These are phyloP conservation scores for Meloidogyne floridensis DNA, from an alignment of 1,140 invertebrate genomes.

Conservation along the genomic window DNA sequence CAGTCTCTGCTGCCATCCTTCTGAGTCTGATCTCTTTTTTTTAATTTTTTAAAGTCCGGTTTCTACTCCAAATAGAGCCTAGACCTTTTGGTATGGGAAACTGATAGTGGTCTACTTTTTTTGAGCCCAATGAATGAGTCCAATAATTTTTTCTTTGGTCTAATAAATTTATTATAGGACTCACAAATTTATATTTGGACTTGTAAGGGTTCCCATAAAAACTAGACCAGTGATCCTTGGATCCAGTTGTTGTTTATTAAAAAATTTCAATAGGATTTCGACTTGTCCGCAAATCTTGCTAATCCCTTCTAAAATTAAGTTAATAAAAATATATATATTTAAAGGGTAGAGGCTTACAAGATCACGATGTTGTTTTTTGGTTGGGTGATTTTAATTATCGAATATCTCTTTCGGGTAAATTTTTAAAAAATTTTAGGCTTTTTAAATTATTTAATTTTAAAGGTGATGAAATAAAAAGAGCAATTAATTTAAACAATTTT, in stretches of 20 bases:
- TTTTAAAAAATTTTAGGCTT: not conserved
- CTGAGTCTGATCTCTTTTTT: slow-evolving; percentile 2
- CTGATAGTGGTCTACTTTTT: too few relatives aligned
- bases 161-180: too few relatives aligned
- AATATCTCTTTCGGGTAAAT: slow-evolving; percentile 82
- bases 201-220: too few relatives aligned
- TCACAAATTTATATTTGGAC: too few relatives aligned
- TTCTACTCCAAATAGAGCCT: too few relatives aligned
- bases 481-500: slow-evolving; percentile 79
- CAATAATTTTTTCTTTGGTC: too few relatives aligned
- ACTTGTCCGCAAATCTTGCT: not conserved
- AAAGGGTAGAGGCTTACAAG: slow-evolving; percentile 79
- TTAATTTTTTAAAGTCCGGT: not conserved
- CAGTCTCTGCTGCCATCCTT: slow-evolving; percentile 8
- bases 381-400: slow-evolving; percentile 99
- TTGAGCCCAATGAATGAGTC: too few relatives aligned
- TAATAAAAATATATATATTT: slow-evolving; percentile 19
- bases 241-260: too few relatives aligned
- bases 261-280: too few relatives aligned
- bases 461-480: slow-evolving; percentile 82
- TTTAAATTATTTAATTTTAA: not conserved
- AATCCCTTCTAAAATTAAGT: not conserved
- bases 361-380: slow-evolving; percentile 98
- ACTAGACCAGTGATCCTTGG: too few relatives aligned
- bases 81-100: too few relatives aligned